Conservation (phyloP, 1,140 invertebrate species). For the Polyergus mexicanus region DNA sequence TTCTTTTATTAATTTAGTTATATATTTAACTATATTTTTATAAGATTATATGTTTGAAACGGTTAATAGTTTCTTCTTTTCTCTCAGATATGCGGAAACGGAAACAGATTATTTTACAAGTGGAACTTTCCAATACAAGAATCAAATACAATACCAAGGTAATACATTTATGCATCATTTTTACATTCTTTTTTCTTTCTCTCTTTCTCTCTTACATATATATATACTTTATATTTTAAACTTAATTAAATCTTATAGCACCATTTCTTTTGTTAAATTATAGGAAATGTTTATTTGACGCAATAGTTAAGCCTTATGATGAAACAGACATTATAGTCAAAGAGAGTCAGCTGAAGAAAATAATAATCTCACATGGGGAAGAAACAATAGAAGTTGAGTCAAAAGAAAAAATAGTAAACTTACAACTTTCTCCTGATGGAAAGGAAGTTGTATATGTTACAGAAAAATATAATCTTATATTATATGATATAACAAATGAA, state of each 20-base stretch:
- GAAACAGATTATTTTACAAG: slow-evolving; percentile 79
- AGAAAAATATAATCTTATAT: slow-evolving; percentile 70
- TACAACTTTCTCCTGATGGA: slow-evolving; percentile 75
- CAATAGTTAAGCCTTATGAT: slow-evolving; percentile 75
- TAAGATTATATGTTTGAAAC: neutral
- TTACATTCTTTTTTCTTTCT: neutral
- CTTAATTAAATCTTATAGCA: slow-evolving; percentile 41
- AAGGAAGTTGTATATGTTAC: slow-evolving; percentile 79
- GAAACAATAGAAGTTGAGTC: slow-evolving; percentile 71
- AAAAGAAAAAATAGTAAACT: slow-evolving; percentile 77
- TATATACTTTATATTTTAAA: slow-evolving; percentile 25
- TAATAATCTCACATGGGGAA: slow-evolving; percentile 72
- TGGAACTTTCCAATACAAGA: slow-evolving; percentile 80
- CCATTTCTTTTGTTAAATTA: slow-evolving; percentile 41
- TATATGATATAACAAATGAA: slow-evolving; percentile 75
- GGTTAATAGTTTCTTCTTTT: neutral
- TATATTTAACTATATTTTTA: slow-evolving; percentile 21
- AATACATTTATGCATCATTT: slow-evolving; percentile 34
- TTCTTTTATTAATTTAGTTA: slow-evolving; percentile 39
- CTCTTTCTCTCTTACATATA: neutral
- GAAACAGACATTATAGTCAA: slow-evolving; percentile 77
- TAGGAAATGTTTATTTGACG: slow-evolving; percentile 80
- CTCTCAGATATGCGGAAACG: slow-evolving; percentile 82
- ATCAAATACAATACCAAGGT: slow-evolving; percentile 72
- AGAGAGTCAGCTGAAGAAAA: slow-evolving; percentile 77